Evolutionary conservation across 2,888 invertebrate species (phyloP).

Genomic region (Tachystola acroxantha): DNA sequence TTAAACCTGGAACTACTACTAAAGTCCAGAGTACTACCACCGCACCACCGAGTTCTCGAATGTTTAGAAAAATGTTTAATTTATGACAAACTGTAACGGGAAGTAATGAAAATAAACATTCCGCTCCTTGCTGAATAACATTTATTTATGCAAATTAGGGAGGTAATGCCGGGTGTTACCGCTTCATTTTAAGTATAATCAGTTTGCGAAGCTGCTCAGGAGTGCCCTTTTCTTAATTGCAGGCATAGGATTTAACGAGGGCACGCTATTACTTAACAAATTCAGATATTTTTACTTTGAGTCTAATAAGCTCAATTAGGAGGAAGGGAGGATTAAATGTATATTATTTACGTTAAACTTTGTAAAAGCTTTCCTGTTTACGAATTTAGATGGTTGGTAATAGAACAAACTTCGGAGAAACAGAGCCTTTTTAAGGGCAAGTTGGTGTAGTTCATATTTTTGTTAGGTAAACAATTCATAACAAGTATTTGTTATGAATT

Average conservation of each 20-base stretch:
- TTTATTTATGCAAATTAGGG: conserved; percentile 57
- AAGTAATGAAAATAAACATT: conserved; percentile 42
- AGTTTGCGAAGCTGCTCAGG: conserved; percentile 44
- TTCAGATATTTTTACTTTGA: conserved; percentile 31
- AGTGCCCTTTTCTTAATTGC: conserved; percentile 54
- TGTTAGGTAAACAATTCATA: no score
- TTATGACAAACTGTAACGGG: conserved; percentile 2
- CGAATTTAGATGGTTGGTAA: background rate
- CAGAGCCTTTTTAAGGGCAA: no score
- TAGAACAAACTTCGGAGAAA: no score
- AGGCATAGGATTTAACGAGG: conserved; percentile 57
- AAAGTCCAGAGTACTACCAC: no score
- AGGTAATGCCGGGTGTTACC: conserved; percentile 53
- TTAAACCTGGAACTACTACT: no score
- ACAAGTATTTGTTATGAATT: no score
- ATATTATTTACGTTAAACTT: conserved; percentile 2
- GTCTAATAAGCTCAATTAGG: conserved; percentile 15
- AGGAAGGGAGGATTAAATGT: conserved; percentile 12
- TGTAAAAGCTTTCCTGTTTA: conserved; percentile 1
- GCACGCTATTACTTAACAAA: conserved; percentile 47
- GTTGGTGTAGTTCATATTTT: no score
- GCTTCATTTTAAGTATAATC: conserved; percentile 62
- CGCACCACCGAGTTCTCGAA: no score
- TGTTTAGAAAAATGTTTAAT: conserved; percentile 1
- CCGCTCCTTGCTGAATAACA: conserved; percentile 33